These are phyloP conservation scores for Maniola jurtina DNA, from an alignment of 1,140 invertebrate species.

Conservation along the genomic window DNA sequence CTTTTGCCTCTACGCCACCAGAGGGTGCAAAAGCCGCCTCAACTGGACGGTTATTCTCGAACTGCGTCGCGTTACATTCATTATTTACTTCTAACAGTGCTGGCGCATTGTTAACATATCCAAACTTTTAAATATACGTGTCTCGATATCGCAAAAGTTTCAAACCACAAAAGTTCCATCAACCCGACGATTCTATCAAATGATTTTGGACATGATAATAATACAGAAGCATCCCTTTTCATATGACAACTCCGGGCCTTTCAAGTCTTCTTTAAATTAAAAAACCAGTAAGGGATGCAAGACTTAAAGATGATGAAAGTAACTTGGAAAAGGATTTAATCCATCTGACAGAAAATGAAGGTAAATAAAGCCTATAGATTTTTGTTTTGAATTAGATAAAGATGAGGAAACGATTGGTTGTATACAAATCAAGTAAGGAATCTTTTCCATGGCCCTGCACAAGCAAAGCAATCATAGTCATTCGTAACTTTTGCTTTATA, in stretches of 20 bases:
- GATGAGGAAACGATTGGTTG: slow-evolving; percentile 37
- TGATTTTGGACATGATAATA: slow-evolving; percentile 39
- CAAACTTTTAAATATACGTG: slow-evolving; percentile 22
- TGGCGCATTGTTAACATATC: slow-evolving; percentile 45
- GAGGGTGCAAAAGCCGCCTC: slow-evolving; percentile 74
- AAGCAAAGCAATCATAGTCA: slow-evolving; percentile 74
- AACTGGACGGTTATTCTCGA: slow-evolving; percentile 74
- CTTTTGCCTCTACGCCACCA: slow-evolving; percentile 58
- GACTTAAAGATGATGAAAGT: slow-evolving; percentile 29
- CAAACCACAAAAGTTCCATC: slow-evolving; percentile 32
- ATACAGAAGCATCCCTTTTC: slow-evolving; percentile 34
- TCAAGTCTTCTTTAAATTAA: slow-evolving; percentile 35
- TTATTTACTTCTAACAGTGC: slow-evolving; percentile 44
- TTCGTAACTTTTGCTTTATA: slow-evolving; percentile 77
- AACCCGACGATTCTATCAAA: slow-evolving; percentile 8
- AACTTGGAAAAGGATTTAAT: slow-evolving; percentile 25
- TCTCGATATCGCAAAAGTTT: slow-evolving; percentile 21
- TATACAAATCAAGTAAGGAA: slow-evolving; percentile 43
- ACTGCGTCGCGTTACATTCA: slow-evolving; percentile 65
- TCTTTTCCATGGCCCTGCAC: slow-evolving; percentile 67
- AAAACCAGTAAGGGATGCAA: slow-evolving; percentile 32
- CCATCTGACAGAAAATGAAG: slow-evolving; percentile 23
- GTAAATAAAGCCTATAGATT: slow-evolving; percentile 23
- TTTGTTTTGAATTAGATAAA: slow-evolving; percentile 28
- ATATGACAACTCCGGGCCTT: slow-evolving; percentile 47